These are phyloP conservation scores for Aeoliscus strigatus DNA, from an alignment of 2,797 vertebrate species.

Conservation along the genomic window DNA sequence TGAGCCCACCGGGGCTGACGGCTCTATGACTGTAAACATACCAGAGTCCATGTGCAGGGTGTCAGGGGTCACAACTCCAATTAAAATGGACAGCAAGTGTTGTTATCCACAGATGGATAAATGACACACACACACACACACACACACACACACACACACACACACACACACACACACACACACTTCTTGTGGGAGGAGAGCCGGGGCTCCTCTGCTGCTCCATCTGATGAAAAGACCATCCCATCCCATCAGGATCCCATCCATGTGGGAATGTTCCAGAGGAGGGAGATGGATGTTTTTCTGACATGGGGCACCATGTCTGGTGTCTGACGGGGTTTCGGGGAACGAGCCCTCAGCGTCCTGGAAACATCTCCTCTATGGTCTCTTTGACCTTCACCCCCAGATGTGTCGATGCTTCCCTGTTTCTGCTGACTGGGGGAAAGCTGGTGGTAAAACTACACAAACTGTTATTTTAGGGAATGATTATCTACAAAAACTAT, in stretches of 20 bases:
- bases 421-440: constrained; percentile 15
- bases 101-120: too few relatives aligned
- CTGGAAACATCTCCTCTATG: constrained; percentile 22
- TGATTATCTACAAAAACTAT: too few relatives aligned
- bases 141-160: too few relatives aligned
- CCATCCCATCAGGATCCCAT: constrained; percentile 45
- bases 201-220: constrained; percentile 16
- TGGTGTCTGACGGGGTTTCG: constrained; percentile 44
- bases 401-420: constrained; percentile 1
- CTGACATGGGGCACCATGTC: constrained; percentile 52
- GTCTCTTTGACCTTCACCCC: constrained; percentile 14
- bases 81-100: too few relatives aligned
- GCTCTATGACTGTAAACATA: background rate
- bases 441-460: constrained; percentile 4
- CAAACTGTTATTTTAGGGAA: too few relatives aligned
- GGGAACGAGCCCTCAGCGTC: constrained; percentile 23
- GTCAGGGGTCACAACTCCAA: background rate
- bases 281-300: constrained; percentile 52
- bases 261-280: constrained; percentile 46
- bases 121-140: constrained; percentile 1
- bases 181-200: background rate
- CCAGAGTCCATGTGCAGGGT: too few relatives aligned
- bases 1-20: constrained; percentile 15
- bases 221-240: constrained; percentile 53
- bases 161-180: too few relatives aligned